Evolutionary conservation across 2,113 vertebrate genomes (phyloP).

Genomic region (Tursiops truncatus): DNA sequence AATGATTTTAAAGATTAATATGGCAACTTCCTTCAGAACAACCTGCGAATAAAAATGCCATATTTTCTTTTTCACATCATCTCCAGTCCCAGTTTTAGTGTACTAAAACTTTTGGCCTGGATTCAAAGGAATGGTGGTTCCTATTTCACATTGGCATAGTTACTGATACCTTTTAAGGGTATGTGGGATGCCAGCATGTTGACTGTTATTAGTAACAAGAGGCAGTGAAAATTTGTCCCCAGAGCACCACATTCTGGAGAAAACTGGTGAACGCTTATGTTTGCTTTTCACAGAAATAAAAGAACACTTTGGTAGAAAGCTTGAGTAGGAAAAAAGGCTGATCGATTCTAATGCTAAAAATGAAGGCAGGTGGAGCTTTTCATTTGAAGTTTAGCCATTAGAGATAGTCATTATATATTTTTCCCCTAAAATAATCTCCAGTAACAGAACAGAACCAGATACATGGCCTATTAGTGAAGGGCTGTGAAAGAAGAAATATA

Average conservation of each 20-base stretch:
- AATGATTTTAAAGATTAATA: background rate
- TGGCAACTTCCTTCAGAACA: background rate
- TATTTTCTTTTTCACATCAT: slow-evolving; percentile 24
- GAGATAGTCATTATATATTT: background rate
- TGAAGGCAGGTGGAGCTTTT: background rate
- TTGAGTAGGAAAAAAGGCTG: background rate
- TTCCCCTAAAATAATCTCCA: background rate
- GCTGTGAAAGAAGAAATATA: background rate
- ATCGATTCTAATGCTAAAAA: background rate
- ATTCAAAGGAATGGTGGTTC: slow-evolving; percentile 41
- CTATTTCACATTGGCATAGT: background rate
- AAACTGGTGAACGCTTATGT: background rate
- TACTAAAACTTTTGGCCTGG: slow-evolving; percentile 24
- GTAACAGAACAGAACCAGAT: background rate
- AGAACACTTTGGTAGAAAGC: background rate
- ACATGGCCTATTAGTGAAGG: background rate
- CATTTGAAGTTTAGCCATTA: background rate
- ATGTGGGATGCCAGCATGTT: background rate
- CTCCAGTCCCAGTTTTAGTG: background rate
- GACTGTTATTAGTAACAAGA: slow-evolving; percentile 3
- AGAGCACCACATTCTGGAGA: background rate
- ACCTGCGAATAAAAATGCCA: background rate
- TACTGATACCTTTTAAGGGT: slow-evolving; percentile 31
- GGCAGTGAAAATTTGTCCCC: background rate
- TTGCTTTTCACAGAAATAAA: background rate